These are phyloP conservation scores for Coendou prehensilis DNA, from an alignment of 2,797 vertebrate genomes.

Conservation along the genomic window DNA sequence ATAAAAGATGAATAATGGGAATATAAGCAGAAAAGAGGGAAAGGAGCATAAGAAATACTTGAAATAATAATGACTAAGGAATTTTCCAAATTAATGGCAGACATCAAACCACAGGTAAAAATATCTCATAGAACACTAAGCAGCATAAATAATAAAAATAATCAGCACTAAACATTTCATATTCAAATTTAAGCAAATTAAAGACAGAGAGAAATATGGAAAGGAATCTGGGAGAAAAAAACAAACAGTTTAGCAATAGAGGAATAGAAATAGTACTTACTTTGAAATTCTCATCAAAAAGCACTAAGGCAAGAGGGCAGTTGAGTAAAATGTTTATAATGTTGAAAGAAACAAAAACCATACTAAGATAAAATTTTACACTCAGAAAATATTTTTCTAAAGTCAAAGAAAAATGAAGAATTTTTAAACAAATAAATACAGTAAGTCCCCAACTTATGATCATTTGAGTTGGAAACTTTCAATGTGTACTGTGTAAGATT, in stretches of 20 bases:
- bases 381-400: neutral
- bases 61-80: neutral
- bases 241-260: neutral
- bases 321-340: neutral
- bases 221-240: neutral
- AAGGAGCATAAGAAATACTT: neutral
- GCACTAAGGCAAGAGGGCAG: neutral
- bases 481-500: neutral
- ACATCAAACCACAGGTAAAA: neutral
- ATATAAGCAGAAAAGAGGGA: neutral
- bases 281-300: neutral
- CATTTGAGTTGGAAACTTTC: neutral
- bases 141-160: neutral
- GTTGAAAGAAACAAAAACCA: neutral
- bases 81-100: neutral
- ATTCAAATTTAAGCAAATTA: neutral
- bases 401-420: neutral
- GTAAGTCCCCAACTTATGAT: neutral
- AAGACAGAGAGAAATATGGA: neutral
- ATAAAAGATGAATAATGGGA: neutral
- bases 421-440: neutral
- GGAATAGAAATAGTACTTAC: neutral
- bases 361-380: neutral
- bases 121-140: neutral
- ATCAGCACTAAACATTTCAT: neutral